Evolutionary conservation across 2,888 invertebrate species (phyloP).

Genomic region (Ophonus ardosiacus): DNA sequence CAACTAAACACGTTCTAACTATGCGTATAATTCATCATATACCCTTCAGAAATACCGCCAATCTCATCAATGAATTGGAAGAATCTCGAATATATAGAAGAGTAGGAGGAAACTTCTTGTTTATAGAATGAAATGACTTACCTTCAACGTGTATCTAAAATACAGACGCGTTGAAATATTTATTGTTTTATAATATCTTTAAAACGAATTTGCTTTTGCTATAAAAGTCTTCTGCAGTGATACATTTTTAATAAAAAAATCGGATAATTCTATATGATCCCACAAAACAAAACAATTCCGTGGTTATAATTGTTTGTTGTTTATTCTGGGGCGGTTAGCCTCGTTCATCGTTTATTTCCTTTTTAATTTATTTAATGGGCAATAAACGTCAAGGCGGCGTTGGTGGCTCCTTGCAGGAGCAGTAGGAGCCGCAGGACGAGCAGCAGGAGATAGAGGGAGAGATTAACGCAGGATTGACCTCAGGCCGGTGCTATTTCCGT

Average conservation of each 20-base stretch:
- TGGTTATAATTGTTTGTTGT: constrained; percentile 62
- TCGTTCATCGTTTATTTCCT: constrained; percentile 64
- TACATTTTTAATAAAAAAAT: not conserved
- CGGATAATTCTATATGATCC: not conserved
- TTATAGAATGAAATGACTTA: too few species aligned
- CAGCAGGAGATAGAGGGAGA: constrained; percentile 14
- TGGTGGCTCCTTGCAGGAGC: constrained; percentile 16
- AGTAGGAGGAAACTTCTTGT: too few species aligned
- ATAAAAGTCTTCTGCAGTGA: not conserved
- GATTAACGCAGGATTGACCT: constrained; percentile 49
- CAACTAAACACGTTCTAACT: too few species aligned
- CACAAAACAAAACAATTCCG: not conserved
- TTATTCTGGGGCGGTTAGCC: constrained; percentile 59
- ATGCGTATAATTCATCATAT: too few species aligned
- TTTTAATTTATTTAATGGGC: constrained; percentile 64
- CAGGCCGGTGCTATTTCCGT: constrained; percentile 34
- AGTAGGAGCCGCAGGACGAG: constrained; percentile 43
- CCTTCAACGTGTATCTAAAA: too few species aligned
- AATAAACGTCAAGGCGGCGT: constrained; percentile 58
- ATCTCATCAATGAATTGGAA: too few species aligned
- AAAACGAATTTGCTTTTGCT: not conserved
- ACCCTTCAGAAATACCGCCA: too few species aligned
- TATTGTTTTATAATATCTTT: not conserved
- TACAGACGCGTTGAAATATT: too few species aligned
- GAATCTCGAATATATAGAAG: too few species aligned